Percentiles rank a stretch among this genome's conserved stretches.
Evolutionary conservation across 2,888 invertebrate genomes (phyloP).

Genomic region (Conistra vaccinii): DNA sequence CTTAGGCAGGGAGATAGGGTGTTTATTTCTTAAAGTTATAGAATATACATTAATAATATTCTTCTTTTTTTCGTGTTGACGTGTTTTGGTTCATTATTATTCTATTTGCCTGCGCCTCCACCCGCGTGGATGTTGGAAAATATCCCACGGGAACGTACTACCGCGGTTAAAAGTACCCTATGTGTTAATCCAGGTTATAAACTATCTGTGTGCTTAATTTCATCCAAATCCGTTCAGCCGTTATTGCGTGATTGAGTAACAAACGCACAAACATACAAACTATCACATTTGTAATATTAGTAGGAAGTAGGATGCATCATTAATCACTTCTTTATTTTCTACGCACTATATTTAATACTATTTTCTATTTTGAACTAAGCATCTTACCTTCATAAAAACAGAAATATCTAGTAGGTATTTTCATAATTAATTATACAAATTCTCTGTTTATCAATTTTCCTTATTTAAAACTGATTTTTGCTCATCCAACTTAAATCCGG

Average conservation of each 20-base stretch:
- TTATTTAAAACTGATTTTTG: slow-evolving; percentile 28
- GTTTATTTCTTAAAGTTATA: not conserved
- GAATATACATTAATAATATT: not conserved
- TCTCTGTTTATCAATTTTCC: slow-evolving; percentile 5
- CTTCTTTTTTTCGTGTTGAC: not conserved
- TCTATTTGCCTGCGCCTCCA: too few relatives aligned
- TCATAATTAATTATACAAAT: not conserved
- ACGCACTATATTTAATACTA: not conserved
- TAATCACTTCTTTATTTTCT: too few relatives aligned
- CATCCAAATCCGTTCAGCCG: too few relatives aligned
- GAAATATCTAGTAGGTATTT: not conserved
- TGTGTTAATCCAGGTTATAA: too few relatives aligned
- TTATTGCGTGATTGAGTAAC: too few relatives aligned
- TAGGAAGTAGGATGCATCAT: too few relatives aligned
- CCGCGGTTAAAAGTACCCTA: too few relatives aligned
- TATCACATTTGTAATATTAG: too few relatives aligned
- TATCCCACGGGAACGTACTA: too few relatives aligned
- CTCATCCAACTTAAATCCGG: slow-evolving; percentile 2
- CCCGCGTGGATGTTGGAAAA: too few relatives aligned
- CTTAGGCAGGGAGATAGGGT: slow-evolving; percentile 51
- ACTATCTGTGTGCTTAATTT: too few relatives aligned
- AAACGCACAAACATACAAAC: too few relatives aligned
- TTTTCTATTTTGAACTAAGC: not conserved
- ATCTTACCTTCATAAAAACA: not conserved
- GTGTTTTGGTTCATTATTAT: not conserved